Percentiles rank a stretch among this genome's conserved stretches.
phyloP scores from a whole-genome alignment of 2,888 invertebrate genomes.

The Brachyopa scutellaris region DNA sequence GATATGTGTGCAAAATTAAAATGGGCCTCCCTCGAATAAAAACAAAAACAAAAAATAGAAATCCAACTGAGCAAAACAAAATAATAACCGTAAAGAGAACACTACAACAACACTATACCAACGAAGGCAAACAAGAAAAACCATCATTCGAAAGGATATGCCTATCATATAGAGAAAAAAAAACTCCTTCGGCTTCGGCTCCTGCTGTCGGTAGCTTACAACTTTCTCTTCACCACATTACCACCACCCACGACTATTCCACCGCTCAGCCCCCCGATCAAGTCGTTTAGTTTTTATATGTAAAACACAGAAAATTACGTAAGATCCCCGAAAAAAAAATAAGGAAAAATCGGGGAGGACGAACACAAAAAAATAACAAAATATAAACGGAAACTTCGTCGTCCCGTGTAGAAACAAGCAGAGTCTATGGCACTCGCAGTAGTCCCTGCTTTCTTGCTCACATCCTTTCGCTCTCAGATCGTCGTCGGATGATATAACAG shows the following conservation, averaged over 20 bases:
- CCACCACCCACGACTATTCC: background rate
- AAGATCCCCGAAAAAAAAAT: conserved; percentile 54
- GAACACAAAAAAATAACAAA: conserved; percentile 43
- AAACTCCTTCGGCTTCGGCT: conserved; percentile 40
- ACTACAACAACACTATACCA: conserved; percentile 34
- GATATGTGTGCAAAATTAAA: conserved; percentile 45
- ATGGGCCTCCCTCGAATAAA: conserved; percentile 20
- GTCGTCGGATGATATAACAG: conserved; percentile 66
- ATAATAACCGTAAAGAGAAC: conserved; percentile 66
- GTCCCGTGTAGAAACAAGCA: conserved; percentile 18
- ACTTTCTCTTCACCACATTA: conserved; percentile 30
- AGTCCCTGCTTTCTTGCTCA: conserved; percentile 7
- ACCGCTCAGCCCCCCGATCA: conserved; percentile 19
- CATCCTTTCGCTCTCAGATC: conserved; percentile 53
- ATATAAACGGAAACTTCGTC: conserved; percentile 49
- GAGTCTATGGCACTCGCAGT: conserved; percentile 39
- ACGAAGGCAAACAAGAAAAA: conserved; percentile 54
- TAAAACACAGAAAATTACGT: conserved; percentile 72
- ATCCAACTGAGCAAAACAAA: conserved; percentile 70
- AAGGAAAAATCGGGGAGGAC: conserved; percentile 36
- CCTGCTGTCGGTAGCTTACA: conserved; percentile 24
- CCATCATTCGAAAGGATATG: conserved; percentile 58
- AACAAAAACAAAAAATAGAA: conserved; percentile 13
- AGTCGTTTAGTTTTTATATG: conserved; percentile 68
- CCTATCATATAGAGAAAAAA: conserved; percentile 54